phyloP scores from a whole-genome alignment of 2,797 vertebrate genomes.

The Brotogeris chrysoptera region DNA sequence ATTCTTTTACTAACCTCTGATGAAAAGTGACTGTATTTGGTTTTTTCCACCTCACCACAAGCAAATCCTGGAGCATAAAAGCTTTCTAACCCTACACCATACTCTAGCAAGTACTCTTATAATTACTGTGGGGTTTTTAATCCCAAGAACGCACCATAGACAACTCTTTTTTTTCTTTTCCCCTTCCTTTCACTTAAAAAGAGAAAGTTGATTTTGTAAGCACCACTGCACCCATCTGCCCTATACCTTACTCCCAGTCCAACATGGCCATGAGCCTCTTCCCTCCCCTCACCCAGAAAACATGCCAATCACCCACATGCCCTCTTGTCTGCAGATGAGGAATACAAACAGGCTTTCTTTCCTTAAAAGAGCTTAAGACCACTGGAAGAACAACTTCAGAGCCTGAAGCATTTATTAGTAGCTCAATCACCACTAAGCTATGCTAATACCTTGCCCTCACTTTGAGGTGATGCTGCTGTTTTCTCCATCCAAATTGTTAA shows the following conservation, averaged over 20 bases:
- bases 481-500: background rate
- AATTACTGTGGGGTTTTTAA: background rate
- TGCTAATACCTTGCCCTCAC: background rate
- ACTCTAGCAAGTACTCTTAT: background rate
- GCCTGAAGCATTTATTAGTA: background rate
- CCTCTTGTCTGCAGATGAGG: background rate
- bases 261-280: background rate
- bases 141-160: background rate
- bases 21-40: background rate
- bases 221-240: background rate
- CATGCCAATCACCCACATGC: background rate
- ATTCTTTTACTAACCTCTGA: background rate
- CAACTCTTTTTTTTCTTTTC: background rate
- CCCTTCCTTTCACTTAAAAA: background rate
- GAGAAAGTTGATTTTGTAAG: background rate
- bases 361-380: background rate
- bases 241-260: background rate
- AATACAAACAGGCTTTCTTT: rapidly evolving
- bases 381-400: background rate
- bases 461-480: background rate
- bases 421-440: background rate
- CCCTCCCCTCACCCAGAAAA: background rate
- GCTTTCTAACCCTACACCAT: background rate
- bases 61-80: background rate
- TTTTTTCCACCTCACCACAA: background rate